Base-by-base conservation (phyloP, 1,140 invertebrate genomes). In the Carposina sasakii region DNA sequence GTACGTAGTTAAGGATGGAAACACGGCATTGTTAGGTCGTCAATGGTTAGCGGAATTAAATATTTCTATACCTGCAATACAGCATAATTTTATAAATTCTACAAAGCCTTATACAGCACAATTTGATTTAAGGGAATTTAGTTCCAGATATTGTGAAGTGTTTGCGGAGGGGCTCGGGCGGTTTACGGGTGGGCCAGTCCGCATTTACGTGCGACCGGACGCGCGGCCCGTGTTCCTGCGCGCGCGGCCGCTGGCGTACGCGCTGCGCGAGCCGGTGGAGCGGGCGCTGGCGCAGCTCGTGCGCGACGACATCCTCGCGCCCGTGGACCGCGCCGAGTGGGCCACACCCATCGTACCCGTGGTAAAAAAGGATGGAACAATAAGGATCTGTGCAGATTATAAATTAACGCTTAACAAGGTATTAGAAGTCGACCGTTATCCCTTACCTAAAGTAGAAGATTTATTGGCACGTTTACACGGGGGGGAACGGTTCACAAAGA, bases 271-370 rank as follows among this genome's bases (percentile, higher is more conserved):
- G 24, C 24, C 24, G 24, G 24, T 28, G 10, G 63, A 65, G 22
- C 41, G 43, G 1, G 49, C 42, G 45, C 34, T 63, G 3, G 46
- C 59, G 4, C 34, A 37, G 34, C 4, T 60, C 54, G 28, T 55
- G 16, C 34, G 41, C 2, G 48, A 44, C 22, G 42, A n/a, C 10
- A 17, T 40, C 23, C 22, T 45, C 39, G 37, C 44, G 36, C 52
- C 48, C 36, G 71, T 85, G 15, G 62, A 74, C 36, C 51, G 57
- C 52, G 76, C 70, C 15, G 71, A 28, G 6, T 28, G 24, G 24
- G 24, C 24, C 6, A 6, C 24, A 28, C n/a, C n/a, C n/a, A 57
- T 89, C 5, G 87, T 89, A 0, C 60, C 40, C 3, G 40, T 42
- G 2, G 21, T 42, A 21, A 44, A 44, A 23, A 46, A 46, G 30